phyloP scores from a whole-genome alignment of 2,797 vertebrate species.

The Spinus pinus region DNA sequence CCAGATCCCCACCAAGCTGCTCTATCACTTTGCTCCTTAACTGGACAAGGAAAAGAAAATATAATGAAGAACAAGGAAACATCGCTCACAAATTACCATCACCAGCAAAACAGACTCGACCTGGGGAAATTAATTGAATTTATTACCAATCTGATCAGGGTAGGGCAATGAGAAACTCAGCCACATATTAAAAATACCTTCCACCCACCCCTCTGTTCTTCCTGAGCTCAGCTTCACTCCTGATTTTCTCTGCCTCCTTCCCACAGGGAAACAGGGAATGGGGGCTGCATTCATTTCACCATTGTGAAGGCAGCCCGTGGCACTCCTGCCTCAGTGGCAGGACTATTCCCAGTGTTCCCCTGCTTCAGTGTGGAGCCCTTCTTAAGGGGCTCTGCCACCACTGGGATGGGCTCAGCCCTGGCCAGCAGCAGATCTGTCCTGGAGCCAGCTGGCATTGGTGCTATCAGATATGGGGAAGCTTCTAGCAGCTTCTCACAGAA shows the following conservation, averaged over 20 bases:
- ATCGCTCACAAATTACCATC: background rate
- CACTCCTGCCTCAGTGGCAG: background rate
- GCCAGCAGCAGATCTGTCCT: background rate
- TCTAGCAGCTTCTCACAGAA: background rate
- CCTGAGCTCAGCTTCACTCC: background rate
- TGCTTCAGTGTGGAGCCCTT: background rate
- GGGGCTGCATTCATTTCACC: background rate
- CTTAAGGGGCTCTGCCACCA: background rate
- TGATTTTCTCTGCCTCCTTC: background rate
- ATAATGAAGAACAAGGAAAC: background rate
- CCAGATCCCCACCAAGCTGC: background rate
- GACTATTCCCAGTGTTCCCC: background rate
- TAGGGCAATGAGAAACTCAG: background rate
- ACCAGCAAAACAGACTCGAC: rapidly evolving
- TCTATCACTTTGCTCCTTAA: background rate
- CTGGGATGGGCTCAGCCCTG: background rate
- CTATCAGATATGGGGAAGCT: rapidly evolving
- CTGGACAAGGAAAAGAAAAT: background rate
- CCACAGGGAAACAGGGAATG: background rate
- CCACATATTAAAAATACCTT: background rate
- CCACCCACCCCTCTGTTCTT: background rate
- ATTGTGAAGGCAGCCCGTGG: background rate
- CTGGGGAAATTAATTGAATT: background rate
- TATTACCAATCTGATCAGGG: background rate
- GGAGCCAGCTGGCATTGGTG: rapidly evolving